phyloP scores from a whole-genome alignment of 2,113 vertebrate species.

The Synodontis membranacea region DNA sequence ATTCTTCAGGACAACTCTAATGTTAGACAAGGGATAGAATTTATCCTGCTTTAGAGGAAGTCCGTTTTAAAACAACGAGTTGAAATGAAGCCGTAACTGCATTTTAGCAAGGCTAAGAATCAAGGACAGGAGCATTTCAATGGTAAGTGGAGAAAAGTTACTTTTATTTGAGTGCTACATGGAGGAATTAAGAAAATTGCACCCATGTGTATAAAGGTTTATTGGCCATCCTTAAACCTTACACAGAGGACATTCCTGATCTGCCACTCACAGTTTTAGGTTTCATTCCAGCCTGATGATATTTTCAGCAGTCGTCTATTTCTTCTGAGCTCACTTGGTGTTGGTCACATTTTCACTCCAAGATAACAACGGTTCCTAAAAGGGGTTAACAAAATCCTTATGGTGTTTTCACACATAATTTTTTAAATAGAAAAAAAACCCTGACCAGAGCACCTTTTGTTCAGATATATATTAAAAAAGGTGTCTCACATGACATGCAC shows the following conservation, averaged over 20 bases:
- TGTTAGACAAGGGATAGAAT: conserved; percentile 33
- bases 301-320: not conserved
- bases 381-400: not conserved
- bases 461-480: not conserved
- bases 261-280: conserved; percentile 30
- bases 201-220: conserved; percentile 46
- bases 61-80: conserved; percentile 28
- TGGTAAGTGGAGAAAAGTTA: conserved; percentile 29
- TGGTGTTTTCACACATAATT: not conserved
- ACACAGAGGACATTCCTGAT: conserved; percentile 20
- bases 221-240: conserved; percentile 33
- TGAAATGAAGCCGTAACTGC: conserved; percentile 20
- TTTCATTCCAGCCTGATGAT: conserved; percentile 28
- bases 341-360: not conserved
- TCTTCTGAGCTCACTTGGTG: not conserved
- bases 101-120: conserved; percentile 34
- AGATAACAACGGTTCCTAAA: not conserved
- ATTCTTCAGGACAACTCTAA: conserved; percentile 34
- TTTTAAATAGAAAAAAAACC: not conserved
- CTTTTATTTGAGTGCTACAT: conserved; percentile 25
- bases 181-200: conserved; percentile 35
- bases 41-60: conserved; percentile 11
- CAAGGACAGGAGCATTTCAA: conserved; percentile 29
- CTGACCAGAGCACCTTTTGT: not conserved
- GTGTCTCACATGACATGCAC: not conserved